Conservation (phyloP, 2,888 invertebrate species). For the Dusona sp. region DNA sequence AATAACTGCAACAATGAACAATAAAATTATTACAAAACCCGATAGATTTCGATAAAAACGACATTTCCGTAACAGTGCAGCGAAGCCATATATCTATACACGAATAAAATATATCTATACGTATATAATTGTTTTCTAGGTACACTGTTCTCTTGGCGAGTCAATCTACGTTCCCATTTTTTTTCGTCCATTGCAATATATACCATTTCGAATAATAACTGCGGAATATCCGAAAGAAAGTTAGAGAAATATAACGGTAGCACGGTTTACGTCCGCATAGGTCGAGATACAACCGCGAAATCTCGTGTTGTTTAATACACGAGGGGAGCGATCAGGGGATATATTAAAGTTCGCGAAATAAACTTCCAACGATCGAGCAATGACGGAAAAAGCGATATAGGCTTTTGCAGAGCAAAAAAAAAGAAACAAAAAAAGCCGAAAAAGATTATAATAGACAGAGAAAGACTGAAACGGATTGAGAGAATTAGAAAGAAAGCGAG, state of each 20-base stretch:
- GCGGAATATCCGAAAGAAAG: conserved; percentile 57
- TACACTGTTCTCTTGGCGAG: neutral
- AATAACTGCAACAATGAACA: conserved; percentile 16
- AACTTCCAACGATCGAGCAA: conserved; percentile 41
- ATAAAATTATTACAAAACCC: conserved; percentile 1
- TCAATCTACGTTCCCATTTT: neutral
- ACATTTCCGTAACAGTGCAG: neutral
- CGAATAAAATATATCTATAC: neutral
- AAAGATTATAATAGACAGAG: conserved; percentile 17
- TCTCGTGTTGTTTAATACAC: neutral
- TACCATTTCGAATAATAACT: conserved; percentile 41
- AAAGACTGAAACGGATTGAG: conserved; percentile 44
- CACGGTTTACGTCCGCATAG: neutral
- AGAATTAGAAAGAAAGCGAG: conserved; percentile 22
- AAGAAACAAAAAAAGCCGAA: conserved; percentile 8
- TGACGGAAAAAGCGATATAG: conserved; percentile 38
- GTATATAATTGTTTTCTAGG: neutral
- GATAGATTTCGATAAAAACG: neutral
- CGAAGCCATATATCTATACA: neutral
- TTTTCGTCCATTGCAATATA: neutral
- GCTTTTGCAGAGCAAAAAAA: conserved; percentile 13
- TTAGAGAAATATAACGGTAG: conserved; percentile 49
- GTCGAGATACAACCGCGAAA: neutral
- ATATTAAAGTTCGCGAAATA: conserved; percentile 44
- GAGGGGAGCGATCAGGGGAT: neutral